Percentiles rank a stretch among this genome's conserved stretches.
These are phyloP conservation scores for Gallinago undulata DNA, from an alignment of 2,113 vertebrate species.

Conservation along the genomic window DNA sequence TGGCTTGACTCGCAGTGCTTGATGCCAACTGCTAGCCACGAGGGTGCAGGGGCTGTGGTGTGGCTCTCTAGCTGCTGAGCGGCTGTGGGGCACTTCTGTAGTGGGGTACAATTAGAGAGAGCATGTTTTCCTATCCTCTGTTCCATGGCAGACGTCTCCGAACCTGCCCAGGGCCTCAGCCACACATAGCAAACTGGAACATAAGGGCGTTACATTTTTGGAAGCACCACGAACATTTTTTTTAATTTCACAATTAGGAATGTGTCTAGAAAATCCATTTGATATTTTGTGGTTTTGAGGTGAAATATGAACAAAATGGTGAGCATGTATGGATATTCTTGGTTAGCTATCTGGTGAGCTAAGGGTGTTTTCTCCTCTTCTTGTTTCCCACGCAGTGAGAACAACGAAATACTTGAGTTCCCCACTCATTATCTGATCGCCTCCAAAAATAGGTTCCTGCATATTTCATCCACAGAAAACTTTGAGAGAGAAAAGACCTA, in stretches of 20 bases:
- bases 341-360: background rate
- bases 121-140: background rate
- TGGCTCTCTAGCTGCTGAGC: background rate
- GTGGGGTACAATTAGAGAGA: background rate
- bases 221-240: background rate
- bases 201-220: background rate
- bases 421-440: background rate
- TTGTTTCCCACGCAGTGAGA: background rate
- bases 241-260: background rate
- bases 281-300: background rate
- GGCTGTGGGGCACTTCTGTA: background rate
- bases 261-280: background rate
- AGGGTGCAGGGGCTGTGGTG: background rate
- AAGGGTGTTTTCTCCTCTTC: background rate
- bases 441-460: constrained; percentile 7
- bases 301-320: background rate
- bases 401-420: background rate
- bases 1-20: background rate
- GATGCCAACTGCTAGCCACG: background rate
- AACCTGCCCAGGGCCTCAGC: background rate
- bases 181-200: rapidly evolving
- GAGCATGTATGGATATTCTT: background rate
- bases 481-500: constrained; percentile 11
- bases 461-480: constrained; percentile 13
- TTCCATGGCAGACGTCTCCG: rapidly evolving